Percentiles rank a stretch among this genome's conserved stretches.
Conservation (phyloP, 1,140 invertebrate species). For the Cotesia vestalis region DNA sequence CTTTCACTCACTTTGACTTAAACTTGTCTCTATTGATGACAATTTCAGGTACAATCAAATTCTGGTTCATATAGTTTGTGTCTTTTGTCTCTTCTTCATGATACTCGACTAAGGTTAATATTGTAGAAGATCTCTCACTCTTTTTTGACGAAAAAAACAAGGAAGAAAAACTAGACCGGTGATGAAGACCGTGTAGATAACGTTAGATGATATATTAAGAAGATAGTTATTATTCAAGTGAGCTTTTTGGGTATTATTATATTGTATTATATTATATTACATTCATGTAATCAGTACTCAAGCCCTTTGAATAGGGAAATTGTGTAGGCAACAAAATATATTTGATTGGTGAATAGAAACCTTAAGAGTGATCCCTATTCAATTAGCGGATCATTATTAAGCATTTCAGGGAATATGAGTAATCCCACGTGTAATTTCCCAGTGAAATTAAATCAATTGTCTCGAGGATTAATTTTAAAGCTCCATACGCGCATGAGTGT, state of each 20-base stretch:
- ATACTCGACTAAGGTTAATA: no score
- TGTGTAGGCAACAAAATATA: conserved; percentile 21
- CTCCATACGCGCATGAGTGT: conserved; percentile 20
- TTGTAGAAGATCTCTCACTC: no score
- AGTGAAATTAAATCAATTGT: conserved; percentile 37
- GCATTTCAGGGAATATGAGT: conserved; percentile 29
- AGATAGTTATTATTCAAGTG: no score
- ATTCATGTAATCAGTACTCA: neutral
- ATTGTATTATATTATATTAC: neutral
- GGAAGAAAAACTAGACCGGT: neutral
- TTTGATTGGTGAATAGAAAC: conserved; percentile 31
- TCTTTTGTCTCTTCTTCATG: no score
- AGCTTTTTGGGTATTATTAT: neutral
- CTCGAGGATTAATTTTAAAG: conserved; percentile 31
- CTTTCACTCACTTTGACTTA: conserved; percentile 3
- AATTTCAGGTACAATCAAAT: no score
- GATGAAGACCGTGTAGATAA: neutral
- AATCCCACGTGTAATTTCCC: conserved; percentile 31
- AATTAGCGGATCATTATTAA: conserved; percentile 36
- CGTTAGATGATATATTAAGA: neutral
- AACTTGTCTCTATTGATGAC: no score
- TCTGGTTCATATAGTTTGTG: no score
- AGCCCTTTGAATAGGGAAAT: neutral
- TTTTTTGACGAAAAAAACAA: neutral
- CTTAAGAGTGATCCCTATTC: conserved; percentile 27